Base-by-base conservation (phyloP, 2,797 vertebrate species). In the Tragelaphus eurycerus region DNA sequence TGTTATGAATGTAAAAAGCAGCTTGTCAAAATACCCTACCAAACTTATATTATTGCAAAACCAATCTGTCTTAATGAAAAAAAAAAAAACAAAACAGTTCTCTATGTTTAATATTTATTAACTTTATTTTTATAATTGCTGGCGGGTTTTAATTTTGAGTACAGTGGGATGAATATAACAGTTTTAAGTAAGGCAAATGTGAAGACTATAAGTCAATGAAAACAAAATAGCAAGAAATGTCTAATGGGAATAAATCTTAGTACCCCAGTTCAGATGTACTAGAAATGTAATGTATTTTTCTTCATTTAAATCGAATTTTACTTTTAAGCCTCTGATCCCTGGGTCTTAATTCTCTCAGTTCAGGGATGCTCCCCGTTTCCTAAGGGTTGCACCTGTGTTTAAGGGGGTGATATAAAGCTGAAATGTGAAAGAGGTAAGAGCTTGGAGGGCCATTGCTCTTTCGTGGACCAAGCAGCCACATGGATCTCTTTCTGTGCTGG, bases 71-170 rank as follows among this genome's bases (percentile, higher is more conserved):
- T 89, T 60, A 52, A 90, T 89, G 10, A 55, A 85, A 17, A 82
- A 13, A 14, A 74, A 76, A 16, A 54, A 78, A 52, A 48, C 2
- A 2, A 92, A 81, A 74, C 2, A 14, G n/a, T 89, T 94, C 43
- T 89, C 90, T 93, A 52, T 55, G 83, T 92, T 93, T 93, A 93
- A 88, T 89, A 89, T 96, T 89, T 89, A 86, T 91, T 89, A 94
- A 88, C 23, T 95, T 97, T 91, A 57, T 82, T 94, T 92, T 96
- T 74, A 13, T n/a, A 79, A 62, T 83, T 52, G 60, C 95, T 78
- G 19, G 15, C 4, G 46, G 81, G 34, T 27, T 96, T 97, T 94
- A n/a, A 86, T 74, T 92, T 96, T 50, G 57, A 57, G 48, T 67
- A 48, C 23, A 52, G 38, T 12, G n/a, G n/a, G 50, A 52, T 74